These are phyloP conservation scores for Ditylenchus dipsaci DNA, from an alignment of 1,140 invertebrate genomes.

Conservation along the genomic window DNA sequence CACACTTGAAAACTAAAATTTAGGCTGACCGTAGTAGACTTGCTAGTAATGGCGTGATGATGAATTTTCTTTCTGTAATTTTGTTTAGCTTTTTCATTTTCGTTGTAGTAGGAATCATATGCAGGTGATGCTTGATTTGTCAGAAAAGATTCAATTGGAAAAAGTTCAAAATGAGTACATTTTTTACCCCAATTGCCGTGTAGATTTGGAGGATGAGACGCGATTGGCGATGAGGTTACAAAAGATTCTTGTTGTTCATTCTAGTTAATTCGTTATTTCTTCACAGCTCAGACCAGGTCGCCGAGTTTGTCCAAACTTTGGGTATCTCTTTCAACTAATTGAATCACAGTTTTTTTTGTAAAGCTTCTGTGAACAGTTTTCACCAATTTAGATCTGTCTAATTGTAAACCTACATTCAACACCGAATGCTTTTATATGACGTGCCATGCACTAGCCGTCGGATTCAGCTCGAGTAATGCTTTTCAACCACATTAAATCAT, in stretches of 20 bases:
- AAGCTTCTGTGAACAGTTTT: too few relatives aligned
- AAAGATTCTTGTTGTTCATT: slow-evolving; percentile 69
- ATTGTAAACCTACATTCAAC: neutral
- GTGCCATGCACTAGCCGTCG: slow-evolving; percentile 83
- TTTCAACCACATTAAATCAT: too few relatives aligned
- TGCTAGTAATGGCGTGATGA: slow-evolving; percentile 85
- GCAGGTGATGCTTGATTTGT: slow-evolving; percentile 75
- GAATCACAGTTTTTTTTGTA: too few relatives aligned
- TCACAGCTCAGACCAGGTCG: neutral
- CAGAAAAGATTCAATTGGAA: slow-evolving; percentile 69
- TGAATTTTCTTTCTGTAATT: slow-evolving; percentile 74
- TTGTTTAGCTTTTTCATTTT: too few relatives aligned
- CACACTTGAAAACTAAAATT: slow-evolving; percentile 10
- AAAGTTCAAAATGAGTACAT: slow-evolving; percentile 78
- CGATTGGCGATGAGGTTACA: slow-evolving; percentile 73
- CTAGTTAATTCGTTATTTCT: slow-evolving; percentile 64
- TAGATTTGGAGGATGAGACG: slow-evolving; percentile 78
- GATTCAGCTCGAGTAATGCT: slow-evolving; percentile 71
- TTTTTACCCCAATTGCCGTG: slow-evolving; percentile 73
- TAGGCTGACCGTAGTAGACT: slow-evolving; percentile 78
- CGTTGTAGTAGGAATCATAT: too few relatives aligned
- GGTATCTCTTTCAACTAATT: too few relatives aligned
- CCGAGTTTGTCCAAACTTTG: too few relatives aligned
- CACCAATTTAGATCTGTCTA: slow-evolving; percentile 9
- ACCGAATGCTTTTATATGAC: slow-evolving; percentile 89